A percentile compares a stretch with the other conserved stretches of the same genome.
These are phyloP conservation scores for Drosophila serrata DNA, from an alignment of 1,140 invertebrate genomes.

Conservation along the genomic window DNA sequence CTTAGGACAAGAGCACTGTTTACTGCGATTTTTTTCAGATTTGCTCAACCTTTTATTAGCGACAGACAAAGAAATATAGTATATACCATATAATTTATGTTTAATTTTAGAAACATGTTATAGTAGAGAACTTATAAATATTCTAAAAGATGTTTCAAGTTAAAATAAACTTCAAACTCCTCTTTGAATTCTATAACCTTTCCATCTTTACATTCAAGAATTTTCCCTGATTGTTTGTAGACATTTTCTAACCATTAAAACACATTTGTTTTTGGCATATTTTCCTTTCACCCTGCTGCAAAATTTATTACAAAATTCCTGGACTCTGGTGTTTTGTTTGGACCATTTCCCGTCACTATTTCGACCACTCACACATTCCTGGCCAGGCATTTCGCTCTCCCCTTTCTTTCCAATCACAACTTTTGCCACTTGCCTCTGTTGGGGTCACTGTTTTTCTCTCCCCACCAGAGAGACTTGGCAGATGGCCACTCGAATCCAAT, in stretches of 20 bases:
- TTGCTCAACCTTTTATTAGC: neutral
- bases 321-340: neutral
- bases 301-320: conserved; percentile 10
- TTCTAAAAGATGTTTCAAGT: no score
- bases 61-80: neutral
- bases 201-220: neutral
- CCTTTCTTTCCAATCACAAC: conserved; percentile 26
- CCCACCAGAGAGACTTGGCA: conserved; percentile 13
- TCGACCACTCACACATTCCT: conserved; percentile 21
- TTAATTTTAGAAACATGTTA: neutral
- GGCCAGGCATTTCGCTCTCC: neutral
- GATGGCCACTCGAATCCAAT: conserved; percentile 25
- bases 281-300: conserved; percentile 19
- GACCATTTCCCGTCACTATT: conserved; percentile 15
- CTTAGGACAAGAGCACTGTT: conserved; percentile 12
- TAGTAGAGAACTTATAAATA: neutral
- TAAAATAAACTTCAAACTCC: no score
- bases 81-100: neutral
- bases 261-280: neutral
- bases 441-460: conserved; percentile 18
- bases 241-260: neutral
- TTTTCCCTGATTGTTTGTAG: neutral
- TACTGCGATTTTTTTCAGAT: conserved; percentile 12
- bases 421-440: conserved; percentile 11
- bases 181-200: neutral